These are phyloP conservation scores for Drosophila meridionalis DNA, from an alignment of 2,888 invertebrate genomes.

Conservation along the genomic window DNA sequence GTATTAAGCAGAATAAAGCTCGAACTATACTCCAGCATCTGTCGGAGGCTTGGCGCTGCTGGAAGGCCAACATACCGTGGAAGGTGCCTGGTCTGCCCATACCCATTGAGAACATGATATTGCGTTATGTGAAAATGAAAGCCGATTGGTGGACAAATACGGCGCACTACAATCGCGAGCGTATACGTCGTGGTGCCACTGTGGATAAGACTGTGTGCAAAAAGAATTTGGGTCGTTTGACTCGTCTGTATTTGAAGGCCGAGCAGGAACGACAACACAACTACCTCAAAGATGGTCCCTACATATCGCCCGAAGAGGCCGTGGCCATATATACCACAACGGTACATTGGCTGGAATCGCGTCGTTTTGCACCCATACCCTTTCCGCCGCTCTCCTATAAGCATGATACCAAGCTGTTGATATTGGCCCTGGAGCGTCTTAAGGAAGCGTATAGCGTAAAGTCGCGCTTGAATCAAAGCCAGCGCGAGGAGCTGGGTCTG, in stretches of 20 bases:
- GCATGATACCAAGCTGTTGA: conserved; percentile 99
- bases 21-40: conserved; percentile 99
- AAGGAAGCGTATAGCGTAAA: conserved; percentile 99
- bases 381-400: conserved; percentile 99
- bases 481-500: conserved; percentile 98
- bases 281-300: conserved; percentile 99
- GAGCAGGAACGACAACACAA: conserved; percentile 99
- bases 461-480: conserved; percentile 98
- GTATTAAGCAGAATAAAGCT: conserved; percentile 99
- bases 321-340: conserved; percentile 99
- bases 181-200: conserved; percentile 99
- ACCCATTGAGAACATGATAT: conserved; percentile 99
- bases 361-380: conserved; percentile 99
- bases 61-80: conserved; percentile 99
- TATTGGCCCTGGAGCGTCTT: conserved; percentile 96
- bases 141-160: conserved; percentile 99
- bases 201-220: conserved; percentile 99
- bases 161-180: conserved; percentile 99
- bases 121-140: conserved; percentile 99
- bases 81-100: conserved; percentile 99
- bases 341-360: conserved; percentile 99
- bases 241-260: conserved; percentile 97
- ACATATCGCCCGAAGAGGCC: conserved; percentile 99
- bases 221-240: conserved; percentile 99
- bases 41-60: conserved; percentile 99